A percentile compares a stretch with the other conserved stretches of the same genome.
Conservation (phyloP, 2,797 vertebrate genomes). For the Halcyon badia region DNA sequence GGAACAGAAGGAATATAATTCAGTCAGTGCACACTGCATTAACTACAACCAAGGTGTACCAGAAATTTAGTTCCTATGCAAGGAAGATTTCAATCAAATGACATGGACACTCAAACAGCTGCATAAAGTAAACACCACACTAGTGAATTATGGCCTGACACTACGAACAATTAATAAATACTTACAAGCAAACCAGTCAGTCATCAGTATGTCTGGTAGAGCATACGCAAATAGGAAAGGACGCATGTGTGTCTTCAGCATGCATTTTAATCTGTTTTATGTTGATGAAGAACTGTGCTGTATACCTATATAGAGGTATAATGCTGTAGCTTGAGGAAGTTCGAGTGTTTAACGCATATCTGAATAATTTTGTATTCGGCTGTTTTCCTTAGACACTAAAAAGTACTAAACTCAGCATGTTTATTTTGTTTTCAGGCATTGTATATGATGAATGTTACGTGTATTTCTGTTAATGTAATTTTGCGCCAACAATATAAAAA, state of each 20-base stretch:
- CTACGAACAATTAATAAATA: neutral
- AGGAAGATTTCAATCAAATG: neutral
- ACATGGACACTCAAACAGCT: neutral
- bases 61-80: neutral
- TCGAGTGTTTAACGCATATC: neutral
- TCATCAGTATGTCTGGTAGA: neutral
- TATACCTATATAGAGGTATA: neutral
- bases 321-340: neutral
- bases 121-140: neutral
- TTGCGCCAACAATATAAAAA: neutral
- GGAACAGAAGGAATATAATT: neutral
- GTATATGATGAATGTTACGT: neutral
- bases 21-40: neutral
- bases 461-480: constrained; percentile 1
- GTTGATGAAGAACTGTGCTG: neutral
- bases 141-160: neutral
- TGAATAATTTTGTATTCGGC: neutral
- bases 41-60: neutral
- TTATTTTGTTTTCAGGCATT: neutral
- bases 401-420: neutral
- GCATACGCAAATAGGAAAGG: too few species aligned
- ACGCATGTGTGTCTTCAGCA: neutral
- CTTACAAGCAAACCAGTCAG: neutral
- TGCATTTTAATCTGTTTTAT: neutral
- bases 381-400: neutral